A percentile compares a stretch with the other conserved stretches of the same genome.
Conservation (phyloP, 2,113 vertebrate genomes). For the Galemys pyrenaicus region DNA sequence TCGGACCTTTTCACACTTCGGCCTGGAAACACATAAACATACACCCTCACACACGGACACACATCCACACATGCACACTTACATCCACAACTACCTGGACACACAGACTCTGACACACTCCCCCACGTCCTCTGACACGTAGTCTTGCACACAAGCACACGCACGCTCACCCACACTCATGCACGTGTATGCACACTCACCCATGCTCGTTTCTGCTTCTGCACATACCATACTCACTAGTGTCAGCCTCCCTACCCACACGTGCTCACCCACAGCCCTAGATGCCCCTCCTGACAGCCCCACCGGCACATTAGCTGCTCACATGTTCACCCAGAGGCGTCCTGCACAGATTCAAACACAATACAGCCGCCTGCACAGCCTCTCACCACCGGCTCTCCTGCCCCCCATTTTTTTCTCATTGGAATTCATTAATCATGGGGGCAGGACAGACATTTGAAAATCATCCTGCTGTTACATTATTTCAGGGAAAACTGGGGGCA, state of each 20-base stretch:
- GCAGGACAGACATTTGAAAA: slow-evolving; percentile 46
- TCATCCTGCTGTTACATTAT: slow-evolving; percentile 30
- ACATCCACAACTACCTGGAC: background rate
- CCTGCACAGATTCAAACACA: background rate
- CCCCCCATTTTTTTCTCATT: accelerated
- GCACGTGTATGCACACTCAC: accelerated
- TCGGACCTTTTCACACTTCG: too few species aligned
- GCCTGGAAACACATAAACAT: background rate
- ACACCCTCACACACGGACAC: background rate
- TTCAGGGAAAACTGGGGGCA: slow-evolving; percentile 23
- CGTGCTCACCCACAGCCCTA: background rate
- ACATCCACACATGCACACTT: background rate
- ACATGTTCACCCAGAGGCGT: background rate
- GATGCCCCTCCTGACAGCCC: background rate
- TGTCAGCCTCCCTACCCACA: accelerated
- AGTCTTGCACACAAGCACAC: background rate
- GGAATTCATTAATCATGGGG: background rate
- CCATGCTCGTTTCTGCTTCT: background rate
- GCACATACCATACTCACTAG: accelerated
- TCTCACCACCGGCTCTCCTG: background rate
- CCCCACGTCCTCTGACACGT: background rate
- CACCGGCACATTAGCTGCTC: background rate
- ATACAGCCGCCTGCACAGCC: accelerated
- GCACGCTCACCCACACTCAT: accelerated
- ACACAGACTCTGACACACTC: accelerated